A percentile compares a stretch with the other conserved stretches of the same genome.
phyloP scores from a whole-genome alignment of 2,888 invertebrate genomes.

The Cryptocheilus praepositus region DNA sequence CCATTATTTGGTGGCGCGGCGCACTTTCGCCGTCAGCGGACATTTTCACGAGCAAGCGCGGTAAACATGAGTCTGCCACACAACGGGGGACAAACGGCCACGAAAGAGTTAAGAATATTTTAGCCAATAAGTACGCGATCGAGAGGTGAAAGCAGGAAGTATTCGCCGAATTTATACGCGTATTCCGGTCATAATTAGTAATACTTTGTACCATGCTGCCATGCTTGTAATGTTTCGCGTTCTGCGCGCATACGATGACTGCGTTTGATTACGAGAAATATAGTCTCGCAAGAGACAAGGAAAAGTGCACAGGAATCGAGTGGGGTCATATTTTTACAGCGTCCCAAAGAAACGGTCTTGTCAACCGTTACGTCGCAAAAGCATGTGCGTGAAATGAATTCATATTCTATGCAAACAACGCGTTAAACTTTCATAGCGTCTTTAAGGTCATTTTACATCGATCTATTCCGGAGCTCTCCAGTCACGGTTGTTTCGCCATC shows the following conservation, averaged over 20 bases:
- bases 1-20: constrained; percentile 23
- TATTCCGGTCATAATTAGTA: neutral
- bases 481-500: no score
- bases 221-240: neutral
- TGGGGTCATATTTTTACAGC: no score
- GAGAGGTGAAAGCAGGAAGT: constrained; percentile 6
- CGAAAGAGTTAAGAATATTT: constrained; percentile 6
- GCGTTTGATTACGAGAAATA: no score
- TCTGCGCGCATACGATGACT: neutral
- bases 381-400: neutral
- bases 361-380: neutral
- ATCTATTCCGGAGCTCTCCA: no score
- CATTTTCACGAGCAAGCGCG: constrained; percentile 14
- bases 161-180: neutral
- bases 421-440: neutral
- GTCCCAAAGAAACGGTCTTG: no score
- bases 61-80: constrained; percentile 4
- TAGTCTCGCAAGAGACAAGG: no score
- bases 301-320: neutral
- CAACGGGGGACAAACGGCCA: constrained; percentile 5
- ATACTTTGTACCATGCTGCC: neutral
- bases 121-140: constrained; percentile 7
- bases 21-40: constrained; percentile 17
- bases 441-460: no score
- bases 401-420: neutral